Evolutionary conservation across 1,140 invertebrate genomes (phyloP), one percentile per base, ranked within the genome.

Genomic region (Megathymus violae): DNA sequence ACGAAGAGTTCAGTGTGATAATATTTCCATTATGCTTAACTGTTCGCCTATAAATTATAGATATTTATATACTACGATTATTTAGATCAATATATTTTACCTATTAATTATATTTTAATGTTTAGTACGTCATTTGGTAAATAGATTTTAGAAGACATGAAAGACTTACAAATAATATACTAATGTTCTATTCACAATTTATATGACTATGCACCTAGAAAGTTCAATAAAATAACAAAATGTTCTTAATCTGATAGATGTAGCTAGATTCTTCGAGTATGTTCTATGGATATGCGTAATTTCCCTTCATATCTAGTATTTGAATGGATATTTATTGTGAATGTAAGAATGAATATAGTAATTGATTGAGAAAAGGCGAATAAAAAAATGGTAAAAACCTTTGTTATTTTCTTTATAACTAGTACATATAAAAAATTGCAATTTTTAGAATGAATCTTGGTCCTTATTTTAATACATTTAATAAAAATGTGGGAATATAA

Each of bases 151-250:
- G 27, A 7, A 31, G 4, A 31, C 27, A 31, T 7, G 27, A 31
- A 4, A 31, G 27, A 31, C 9, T 3, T 31, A 22, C 2, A 5
- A 2, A 22, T 22, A 22, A 22, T 31, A 7, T 31, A 7, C 4
- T 7, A 1, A 31, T n/a, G 22, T 46, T 46, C 0, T 22, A 22
- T 46, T 10, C 7, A 11, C 16, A 7, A 31, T 46, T 46, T 22
- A 22, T 9, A 17, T 46, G 17, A 46, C 17, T 3, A 22, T 11
- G 43, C 43, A 46, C 43, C 43, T 46, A 46, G 43, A 46, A 46
- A 46, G 43, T 46, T 46, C 43, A 46, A 46, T n/a, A 22, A n/a
- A 22, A 16, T 46, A 22, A 19, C n/a, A 22, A 46, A 17, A 46
- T 7, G 17, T 43, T 22, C 9, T 19, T 38, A 13, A 13, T 16